Base-by-base conservation (phyloP, 2,113 vertebrate species). In the Illadopsis cleaveri region DNA sequence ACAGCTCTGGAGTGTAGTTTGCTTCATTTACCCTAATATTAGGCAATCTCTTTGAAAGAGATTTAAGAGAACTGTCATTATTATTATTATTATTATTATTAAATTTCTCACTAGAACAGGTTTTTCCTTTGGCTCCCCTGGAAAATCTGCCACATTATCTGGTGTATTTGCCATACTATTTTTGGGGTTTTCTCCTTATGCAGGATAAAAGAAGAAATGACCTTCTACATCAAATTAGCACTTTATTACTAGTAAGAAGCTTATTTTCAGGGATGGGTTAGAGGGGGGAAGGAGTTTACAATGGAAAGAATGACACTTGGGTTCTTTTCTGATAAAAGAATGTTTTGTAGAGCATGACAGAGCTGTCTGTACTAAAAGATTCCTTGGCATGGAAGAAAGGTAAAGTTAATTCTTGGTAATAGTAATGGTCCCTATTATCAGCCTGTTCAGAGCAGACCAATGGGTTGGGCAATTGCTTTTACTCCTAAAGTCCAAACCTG, bases 101-200 rank as follows among this genome's bases (percentile, higher is more conserved):
- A 16, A 6, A 9, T 38, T 62, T 84, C 61, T 56, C 8, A 33
- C 24, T 48, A 40, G 31, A 62, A 54, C 5, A 50, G 6, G 7
- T 68, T 72, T 93, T 87, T 80, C 22, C 15, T 9, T 62, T 90
- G 27, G 2, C 19, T 72, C 2, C 7, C 15, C 53, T 44, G 12
- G 15, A n/a, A 62, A 79, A 56, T 53, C 35, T 86, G 7, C 25
- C 20, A 17, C 38, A 28, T 50, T 56, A 73, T 65, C 35, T n/a
- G 48, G 7, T 61, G n/a, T n/a, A 57, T 57, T 73, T 73, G 33
- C 10, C 25, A 27, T 37, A 45, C 30, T 66, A 44, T 71, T 73
- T 71, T 73, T 40, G 19, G 12, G 3, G 2, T 2, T 10, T 47
- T 40, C 8, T 0, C 6, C 8, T 11, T 5, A 19, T 50, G 19